These are phyloP conservation scores for Alcedo atthis DNA, from an alignment of 2,797 vertebrate genomes.

Conservation along the genomic window DNA sequence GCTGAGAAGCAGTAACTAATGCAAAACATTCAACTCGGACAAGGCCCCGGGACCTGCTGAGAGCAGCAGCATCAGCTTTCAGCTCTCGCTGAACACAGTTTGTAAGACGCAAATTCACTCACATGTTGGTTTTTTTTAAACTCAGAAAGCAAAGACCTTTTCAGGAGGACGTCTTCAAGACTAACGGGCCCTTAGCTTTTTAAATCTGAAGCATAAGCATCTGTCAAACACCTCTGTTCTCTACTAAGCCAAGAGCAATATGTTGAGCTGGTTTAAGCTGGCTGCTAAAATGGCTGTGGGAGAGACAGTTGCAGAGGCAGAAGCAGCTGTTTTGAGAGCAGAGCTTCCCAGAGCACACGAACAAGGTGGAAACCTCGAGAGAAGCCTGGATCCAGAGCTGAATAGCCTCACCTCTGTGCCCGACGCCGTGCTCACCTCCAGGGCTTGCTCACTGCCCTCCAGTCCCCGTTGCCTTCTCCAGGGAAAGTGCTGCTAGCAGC, in stretches of 20 bases:
- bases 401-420: background rate
- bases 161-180: background rate
- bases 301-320: background rate
- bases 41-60: rapidly evolving
- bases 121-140: rapidly evolving
- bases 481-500: background rate
- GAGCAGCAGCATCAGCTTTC: rapidly evolving
- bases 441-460: rapidly evolving
- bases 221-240: background rate
- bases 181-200: background rate
- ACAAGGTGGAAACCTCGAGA: background rate
- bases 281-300: background rate
- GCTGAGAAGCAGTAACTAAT: background rate
- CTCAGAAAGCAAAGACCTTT: background rate
- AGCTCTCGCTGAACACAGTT: rapidly evolving
- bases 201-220: background rate
- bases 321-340: background rate
- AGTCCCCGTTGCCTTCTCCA: rapidly evolving
- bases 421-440: rapidly evolving
- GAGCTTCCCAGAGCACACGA: background rate
- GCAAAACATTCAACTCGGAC: background rate
- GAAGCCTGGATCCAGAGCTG: background rate
- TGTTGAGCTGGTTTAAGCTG: background rate
- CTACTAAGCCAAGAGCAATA: background rate
- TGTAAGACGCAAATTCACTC: background rate